Percentiles rank a stretch among this genome's conserved stretches.
Evolutionary conservation across 1,140 invertebrate species (phyloP).

Genomic region (Drosophila ananassae): DNA sequence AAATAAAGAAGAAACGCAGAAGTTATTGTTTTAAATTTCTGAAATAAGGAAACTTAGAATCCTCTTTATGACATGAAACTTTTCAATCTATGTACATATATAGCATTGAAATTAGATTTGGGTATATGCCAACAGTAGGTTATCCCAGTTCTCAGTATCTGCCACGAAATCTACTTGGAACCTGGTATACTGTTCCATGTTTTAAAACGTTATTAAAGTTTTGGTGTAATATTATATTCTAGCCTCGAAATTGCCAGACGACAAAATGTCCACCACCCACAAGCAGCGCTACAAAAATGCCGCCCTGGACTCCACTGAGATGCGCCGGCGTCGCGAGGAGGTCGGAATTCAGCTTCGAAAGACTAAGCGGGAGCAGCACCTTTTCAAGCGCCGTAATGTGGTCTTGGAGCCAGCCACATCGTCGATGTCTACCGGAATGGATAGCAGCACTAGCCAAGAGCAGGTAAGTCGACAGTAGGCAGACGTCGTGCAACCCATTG

Average conservation of each 20-base stretch:
- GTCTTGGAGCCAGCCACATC: constrained; percentile 76
- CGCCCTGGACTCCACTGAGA: constrained; percentile 95
- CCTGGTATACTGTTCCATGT: background rate
- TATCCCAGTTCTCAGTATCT: background rate
- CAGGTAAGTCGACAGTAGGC: constrained; percentile 32
- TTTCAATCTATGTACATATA: background rate
- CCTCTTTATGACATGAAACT: too few relatives aligned
- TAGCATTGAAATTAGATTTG: background rate
- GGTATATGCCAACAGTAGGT: background rate
- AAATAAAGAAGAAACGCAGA: too few relatives aligned
- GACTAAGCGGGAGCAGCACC: constrained; percentile 96
- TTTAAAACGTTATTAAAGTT: background rate
- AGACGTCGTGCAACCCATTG: background rate
- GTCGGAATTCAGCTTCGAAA: constrained; percentile 98
- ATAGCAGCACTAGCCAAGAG: constrained; percentile 50
- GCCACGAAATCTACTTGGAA: background rate
- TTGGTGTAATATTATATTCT: background rate
- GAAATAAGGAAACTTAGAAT: too few relatives aligned
- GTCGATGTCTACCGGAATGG: constrained; percentile 31
- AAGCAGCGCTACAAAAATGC: constrained; percentile 98
- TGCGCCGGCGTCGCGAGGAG: constrained; percentile 96
- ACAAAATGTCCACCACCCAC: constrained; percentile 90
- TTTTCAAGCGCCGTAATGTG: constrained; percentile 97
- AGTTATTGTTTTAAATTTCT: too few relatives aligned
- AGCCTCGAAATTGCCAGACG: constrained; percentile 18